These are phyloP conservation scores for Netelia virgata DNA, from an alignment of 2,888 invertebrate genomes.

Conservation along the genomic window DNA sequence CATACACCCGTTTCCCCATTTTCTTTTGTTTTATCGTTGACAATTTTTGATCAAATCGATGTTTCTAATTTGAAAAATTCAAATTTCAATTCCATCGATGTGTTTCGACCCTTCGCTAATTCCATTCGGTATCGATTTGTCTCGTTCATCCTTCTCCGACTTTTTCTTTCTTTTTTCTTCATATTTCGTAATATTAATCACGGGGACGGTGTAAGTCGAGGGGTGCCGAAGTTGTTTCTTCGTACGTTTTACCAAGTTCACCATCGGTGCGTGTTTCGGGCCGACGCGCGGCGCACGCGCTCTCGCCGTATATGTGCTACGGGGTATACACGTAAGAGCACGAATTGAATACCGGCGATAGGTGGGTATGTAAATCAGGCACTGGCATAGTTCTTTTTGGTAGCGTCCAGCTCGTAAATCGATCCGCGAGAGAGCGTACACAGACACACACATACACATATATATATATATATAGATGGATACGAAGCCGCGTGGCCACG, in stretches of 20 bases:
- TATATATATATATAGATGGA: constrained; percentile 18
- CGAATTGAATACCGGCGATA: constrained; percentile 71
- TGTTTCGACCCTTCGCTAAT: no score
- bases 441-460: constrained; percentile 14
- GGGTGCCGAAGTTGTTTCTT: neutral
- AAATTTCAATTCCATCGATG: no score
- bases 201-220: neutral
- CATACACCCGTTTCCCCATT: neutral
- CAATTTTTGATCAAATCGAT: neutral
- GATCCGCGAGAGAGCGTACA: constrained; percentile 59
- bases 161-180: no score
- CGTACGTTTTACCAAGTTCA: neutral
- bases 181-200: constrained; percentile 13
- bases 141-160: no score
- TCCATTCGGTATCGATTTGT: no score
- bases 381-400: constrained; percentile 72
- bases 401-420: constrained; percentile 72
- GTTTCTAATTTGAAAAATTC: neutral
- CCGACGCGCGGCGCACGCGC: constrained; percentile 49
- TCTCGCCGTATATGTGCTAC: constrained; percentile 51
- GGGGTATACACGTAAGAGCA: constrained; percentile 56
- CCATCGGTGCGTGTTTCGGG: neutral
- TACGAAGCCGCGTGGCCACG: constrained; percentile 57
- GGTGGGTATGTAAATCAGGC: constrained; percentile 73
- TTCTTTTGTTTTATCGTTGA: no score